phyloP scores from a whole-genome alignment of 1,140 invertebrate species.

The Philopotamus ludificatus region DNA sequence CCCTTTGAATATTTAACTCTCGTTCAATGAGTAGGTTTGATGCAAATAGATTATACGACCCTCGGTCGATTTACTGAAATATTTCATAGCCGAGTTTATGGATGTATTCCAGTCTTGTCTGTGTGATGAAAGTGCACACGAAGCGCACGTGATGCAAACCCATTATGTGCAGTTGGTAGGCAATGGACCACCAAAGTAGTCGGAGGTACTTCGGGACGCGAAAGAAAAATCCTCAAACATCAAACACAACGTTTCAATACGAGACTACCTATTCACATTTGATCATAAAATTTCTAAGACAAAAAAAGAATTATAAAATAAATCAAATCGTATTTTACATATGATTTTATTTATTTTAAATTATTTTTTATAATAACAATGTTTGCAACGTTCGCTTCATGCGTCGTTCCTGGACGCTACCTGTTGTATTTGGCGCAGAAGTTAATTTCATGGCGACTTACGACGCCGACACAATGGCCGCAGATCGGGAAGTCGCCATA shows the following conservation, averaged over 20 bases:
- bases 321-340: too few species aligned
- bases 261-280: too few species aligned
- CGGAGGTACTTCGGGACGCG: neutral
- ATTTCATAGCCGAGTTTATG: slow-evolving; percentile 12
- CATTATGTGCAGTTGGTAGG: slow-evolving; percentile 4
- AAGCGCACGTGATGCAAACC: neutral
- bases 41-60: slow-evolving; percentile 7
- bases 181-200: neutral
- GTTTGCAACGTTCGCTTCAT: neutral
- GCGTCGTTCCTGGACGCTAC: neutral
- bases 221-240: neutral
- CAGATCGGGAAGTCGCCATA: neutral
- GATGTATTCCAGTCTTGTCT: neutral
- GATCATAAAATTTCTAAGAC: too few species aligned
- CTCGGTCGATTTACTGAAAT: slow-evolving; percentile 11
- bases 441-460: slow-evolving; percentile 24
- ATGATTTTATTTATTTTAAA: too few species aligned
- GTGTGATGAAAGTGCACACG: neutral
- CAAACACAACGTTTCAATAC: too few species aligned
- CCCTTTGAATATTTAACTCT: too few species aligned
- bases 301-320: too few species aligned
- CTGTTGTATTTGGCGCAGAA: neutral
- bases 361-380: too few species aligned
- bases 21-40: too few species aligned
- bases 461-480: slow-evolving; percentile 13